Percentiles rank a stretch among this genome's conserved stretches.
phyloP scores from a whole-genome alignment of 2,113 vertebrate species.

The Piaya cayana region DNA sequence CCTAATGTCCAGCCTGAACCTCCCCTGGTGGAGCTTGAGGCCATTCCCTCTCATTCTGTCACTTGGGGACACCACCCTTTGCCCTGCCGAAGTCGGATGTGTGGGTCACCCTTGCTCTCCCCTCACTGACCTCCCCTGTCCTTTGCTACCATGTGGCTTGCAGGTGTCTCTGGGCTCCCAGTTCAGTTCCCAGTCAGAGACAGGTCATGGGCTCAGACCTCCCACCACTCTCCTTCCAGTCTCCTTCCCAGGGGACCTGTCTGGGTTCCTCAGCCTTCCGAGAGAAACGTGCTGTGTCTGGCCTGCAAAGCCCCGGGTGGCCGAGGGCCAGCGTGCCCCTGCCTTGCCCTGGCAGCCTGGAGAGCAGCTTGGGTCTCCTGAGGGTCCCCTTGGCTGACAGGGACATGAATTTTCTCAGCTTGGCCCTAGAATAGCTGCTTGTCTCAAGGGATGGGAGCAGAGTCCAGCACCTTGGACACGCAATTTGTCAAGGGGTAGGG shows the following conservation, averaged over 20 bases:
- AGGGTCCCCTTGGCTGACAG: neutral
- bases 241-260: neutral
- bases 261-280: neutral
- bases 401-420: neutral
- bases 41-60: too few species aligned
- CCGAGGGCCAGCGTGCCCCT: neutral
- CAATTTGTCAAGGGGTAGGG: neutral
- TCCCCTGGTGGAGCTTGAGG: too few species aligned
- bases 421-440: neutral
- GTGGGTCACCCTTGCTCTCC: neutral
- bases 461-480: neutral
- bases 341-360: neutral
- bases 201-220: accelerated
- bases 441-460: neutral
- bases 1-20: too few species aligned
- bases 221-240: neutral
- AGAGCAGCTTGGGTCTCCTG: neutral
- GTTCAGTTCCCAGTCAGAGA: neutral
- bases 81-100: neutral
- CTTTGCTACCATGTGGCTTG: neutral
- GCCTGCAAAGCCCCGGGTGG: neutral
- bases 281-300: neutral
- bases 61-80: too few species aligned
- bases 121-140: neutral
- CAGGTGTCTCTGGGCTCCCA: neutral